These are phyloP conservation scores for Epistrophella euchroma DNA, from an alignment of 2,888 invertebrate species.

Conservation along the genomic window DNA sequence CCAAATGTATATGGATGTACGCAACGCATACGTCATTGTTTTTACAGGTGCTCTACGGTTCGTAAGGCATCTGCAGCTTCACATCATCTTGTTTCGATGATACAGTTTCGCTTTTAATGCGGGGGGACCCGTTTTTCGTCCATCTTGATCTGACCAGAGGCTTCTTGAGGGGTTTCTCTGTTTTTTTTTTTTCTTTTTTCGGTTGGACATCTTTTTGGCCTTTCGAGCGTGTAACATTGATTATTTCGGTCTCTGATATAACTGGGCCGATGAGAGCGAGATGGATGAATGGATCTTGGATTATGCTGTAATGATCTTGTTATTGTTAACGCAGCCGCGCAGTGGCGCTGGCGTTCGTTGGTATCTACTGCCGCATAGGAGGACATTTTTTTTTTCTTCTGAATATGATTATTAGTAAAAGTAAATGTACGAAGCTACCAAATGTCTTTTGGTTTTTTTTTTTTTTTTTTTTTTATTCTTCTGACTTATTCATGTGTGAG, in stretches of 20 bases:
- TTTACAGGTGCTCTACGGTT: slow-evolving; percentile 51
- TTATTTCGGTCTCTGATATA: slow-evolving; percentile 64
- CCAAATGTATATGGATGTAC: slow-evolving; percentile 34
- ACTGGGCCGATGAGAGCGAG: slow-evolving; percentile 41
- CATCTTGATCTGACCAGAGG: slow-evolving; percentile 9
- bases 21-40: slow-evolving; percentile 64
- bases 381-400: slow-evolving; percentile 43
- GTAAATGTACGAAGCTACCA: slow-evolving; percentile 49
- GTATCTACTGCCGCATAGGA: slow-evolving; percentile 18
- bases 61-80: slow-evolving; percentile 7
- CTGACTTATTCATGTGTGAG: slow-evolving; percentile 69
- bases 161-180: slow-evolving; percentile 12
- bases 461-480: slow-evolving; percentile 1
- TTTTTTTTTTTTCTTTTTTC: background rate
- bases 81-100: slow-evolving; percentile 55
- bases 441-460: slow-evolving; percentile 14
- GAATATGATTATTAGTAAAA: slow-evolving; percentile 61
- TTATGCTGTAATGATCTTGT: slow-evolving; percentile 71
- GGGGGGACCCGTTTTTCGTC: slow-evolving; percentile 35
- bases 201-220: slow-evolving; percentile 59
- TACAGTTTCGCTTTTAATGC: slow-evolving; percentile 71
- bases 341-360: background rate
- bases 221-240: slow-evolving; percentile 58
- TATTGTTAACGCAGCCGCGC: slow-evolving; percentile 38
- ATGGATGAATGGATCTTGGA: slow-evolving; percentile 24